Percentiles rank a stretch among this genome's conserved stretches.
Evolutionary conservation across 2,113 vertebrate genomes (phyloP).

Genomic region (Peromyscus leucopus): DNA sequence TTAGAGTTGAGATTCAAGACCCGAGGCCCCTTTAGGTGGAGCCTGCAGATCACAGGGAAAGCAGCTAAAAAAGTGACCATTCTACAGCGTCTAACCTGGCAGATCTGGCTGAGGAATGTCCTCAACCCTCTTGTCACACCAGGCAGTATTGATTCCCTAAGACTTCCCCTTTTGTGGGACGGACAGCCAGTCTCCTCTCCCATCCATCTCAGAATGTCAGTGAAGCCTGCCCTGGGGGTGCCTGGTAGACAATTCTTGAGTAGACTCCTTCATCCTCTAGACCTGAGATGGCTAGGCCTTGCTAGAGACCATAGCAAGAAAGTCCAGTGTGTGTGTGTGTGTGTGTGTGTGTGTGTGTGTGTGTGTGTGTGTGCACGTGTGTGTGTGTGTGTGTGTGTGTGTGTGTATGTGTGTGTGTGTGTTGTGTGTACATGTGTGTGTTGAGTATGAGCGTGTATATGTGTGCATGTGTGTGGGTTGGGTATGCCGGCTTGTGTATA

Average conservation of each 20-base stretch:
- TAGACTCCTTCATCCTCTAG: background rate
- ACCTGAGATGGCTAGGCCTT: background rate
- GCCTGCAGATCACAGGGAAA: background rate
- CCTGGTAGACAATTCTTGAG: background rate
- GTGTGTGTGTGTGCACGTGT: background rate
- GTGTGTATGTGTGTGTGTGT: background rate
- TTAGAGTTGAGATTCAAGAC: background rate
- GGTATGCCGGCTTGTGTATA: background rate
- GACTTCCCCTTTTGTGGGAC: rapidly evolving
- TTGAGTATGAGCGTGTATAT: background rate
- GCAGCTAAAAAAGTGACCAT: background rate
- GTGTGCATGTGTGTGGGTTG: background rate
- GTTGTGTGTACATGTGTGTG: background rate
- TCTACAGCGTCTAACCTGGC: background rate
- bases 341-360: background rate
- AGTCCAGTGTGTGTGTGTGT: background rate
- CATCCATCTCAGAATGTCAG: background rate
- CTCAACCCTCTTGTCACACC: background rate
- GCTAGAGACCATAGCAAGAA: background rate
- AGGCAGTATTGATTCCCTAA: background rate
- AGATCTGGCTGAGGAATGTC: background rate
- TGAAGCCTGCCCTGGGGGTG: background rate
- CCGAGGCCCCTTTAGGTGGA: background rate
- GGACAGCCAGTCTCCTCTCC: background rate
- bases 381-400: background rate